Evolutionary conservation across 2,888 invertebrate genomes (phyloP).

Genomic region (Cyrtodaria siliqua): DNA sequence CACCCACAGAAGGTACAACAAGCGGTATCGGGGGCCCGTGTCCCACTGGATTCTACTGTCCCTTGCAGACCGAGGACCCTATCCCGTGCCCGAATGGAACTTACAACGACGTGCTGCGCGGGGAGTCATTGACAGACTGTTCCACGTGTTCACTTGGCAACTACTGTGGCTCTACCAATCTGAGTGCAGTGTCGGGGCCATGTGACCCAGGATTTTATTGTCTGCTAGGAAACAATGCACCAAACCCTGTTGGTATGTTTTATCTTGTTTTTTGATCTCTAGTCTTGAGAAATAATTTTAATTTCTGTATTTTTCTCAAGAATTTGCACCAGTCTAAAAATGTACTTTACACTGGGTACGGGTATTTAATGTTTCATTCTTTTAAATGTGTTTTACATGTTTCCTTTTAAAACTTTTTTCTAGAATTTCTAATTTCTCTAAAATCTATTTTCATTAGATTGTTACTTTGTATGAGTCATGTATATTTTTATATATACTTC

Average conservation of each 20-base stretch:
- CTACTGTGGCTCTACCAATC: constrained; percentile 80
- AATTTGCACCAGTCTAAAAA: no score
- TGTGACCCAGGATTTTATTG: constrained; percentile 83
- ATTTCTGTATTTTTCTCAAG: no score
- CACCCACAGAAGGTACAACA: constrained; percentile 77
- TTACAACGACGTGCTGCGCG: constrained; percentile 75
- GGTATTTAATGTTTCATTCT: no score
- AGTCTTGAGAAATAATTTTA: no score
- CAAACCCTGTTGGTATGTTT: constrained; percentile 80
- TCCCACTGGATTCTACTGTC: constrained; percentile 83
- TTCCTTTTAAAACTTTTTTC: no score
- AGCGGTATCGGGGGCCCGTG: constrained; percentile 83
- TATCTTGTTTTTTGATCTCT: no score
- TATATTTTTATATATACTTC: no score
- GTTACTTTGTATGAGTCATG: no score
- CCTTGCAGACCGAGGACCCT: constrained; percentile 80
- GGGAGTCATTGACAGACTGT: constrained; percentile 72
- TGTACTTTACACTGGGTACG: no score
- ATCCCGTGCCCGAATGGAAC: constrained; percentile 81
- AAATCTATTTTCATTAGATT: no score
- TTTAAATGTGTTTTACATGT: no score
- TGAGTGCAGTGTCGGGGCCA: constrained; percentile 77
- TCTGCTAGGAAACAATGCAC: constrained; percentile 76
- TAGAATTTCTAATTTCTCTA: no score
- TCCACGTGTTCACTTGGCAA: constrained; percentile 78